Evolutionary conservation across 2,113 vertebrate genomes (phyloP).

Genomic region (Haliaeetus leucogaster): DNA sequence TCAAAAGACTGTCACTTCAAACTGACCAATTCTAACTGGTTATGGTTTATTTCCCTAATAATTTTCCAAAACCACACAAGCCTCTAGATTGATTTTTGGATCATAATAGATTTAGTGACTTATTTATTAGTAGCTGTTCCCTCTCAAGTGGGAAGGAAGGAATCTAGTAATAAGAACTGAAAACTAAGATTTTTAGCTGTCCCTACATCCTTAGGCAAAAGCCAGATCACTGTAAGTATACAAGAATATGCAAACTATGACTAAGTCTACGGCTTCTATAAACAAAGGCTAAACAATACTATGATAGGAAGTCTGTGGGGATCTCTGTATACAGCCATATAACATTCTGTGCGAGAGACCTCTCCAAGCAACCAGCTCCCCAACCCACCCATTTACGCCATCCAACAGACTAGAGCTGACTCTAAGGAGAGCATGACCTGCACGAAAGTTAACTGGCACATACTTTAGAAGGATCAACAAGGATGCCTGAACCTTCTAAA

Average conservation of each 20-base stretch:
- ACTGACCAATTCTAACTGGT: background rate
- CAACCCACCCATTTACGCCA: background rate
- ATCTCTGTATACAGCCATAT: background rate
- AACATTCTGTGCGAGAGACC: background rate
- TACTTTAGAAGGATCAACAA: background rate
- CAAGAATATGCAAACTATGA: background rate
- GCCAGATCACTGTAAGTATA: background rate
- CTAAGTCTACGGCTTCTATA: background rate
- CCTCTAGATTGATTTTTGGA: background rate
- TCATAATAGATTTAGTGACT: background rate
- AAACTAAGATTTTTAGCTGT: background rate
- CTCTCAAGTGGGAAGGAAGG: background rate
- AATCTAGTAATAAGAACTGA: background rate
- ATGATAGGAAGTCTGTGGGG: background rate
- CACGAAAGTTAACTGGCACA: background rate
- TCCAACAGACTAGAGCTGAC: background rate
- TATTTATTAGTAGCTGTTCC: background rate
- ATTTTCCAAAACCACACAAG: background rate
- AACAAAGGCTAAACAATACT: background rate
- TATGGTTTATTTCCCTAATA: background rate
- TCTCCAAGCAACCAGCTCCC: background rate
- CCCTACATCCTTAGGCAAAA: background rate
- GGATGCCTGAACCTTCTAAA: background rate
- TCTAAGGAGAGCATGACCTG: background rate
- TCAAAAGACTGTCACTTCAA: background rate